Conservation (phyloP, 2,113 vertebrate species). For the Hylia prasina region DNA sequence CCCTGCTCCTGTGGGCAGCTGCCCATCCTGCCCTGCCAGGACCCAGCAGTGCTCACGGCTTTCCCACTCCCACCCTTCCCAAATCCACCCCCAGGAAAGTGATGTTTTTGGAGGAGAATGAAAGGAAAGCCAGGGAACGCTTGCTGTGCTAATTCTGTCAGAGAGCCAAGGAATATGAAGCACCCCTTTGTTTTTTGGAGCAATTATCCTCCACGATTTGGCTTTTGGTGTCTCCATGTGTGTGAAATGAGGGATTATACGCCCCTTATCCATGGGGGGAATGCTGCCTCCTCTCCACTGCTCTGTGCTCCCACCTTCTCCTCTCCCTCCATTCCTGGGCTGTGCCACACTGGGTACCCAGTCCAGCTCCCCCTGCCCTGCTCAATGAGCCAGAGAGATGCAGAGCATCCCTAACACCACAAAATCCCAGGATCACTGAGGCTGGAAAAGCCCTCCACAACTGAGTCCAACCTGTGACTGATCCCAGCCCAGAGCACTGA, state of each 20-base stretch:
- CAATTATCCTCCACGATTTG: slow-evolving; percentile 1
- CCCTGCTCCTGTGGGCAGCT: background rate
- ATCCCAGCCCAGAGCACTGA: too few species aligned
- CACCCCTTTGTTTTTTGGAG: slow-evolving; percentile 28
- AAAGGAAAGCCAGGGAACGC: background rate
- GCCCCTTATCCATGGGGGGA: background rate
- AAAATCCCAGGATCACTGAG: background rate
- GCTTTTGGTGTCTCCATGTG: background rate
- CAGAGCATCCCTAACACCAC: background rate
- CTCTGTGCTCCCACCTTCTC: background rate
- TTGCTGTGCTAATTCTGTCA: slow-evolving; percentile 47
- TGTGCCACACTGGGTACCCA: background rate
- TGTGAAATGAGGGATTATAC: background rate
- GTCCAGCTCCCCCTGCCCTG: background rate
- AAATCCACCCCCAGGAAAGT: background rate
- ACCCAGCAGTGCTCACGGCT: background rate
- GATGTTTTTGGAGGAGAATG: slow-evolving; percentile 61
- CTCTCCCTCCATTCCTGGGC: background rate
- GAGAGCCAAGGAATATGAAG: slow-evolving; percentile 56
- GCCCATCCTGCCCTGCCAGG: fast-evolving
- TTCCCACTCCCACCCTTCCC: background rate
- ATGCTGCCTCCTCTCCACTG: background rate
- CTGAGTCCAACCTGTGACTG: fast-evolving
- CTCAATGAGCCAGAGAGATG: fast-evolving
- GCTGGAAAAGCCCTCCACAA: background rate